phyloP scores from a whole-genome alignment of 2,113 vertebrate genomes.

The Scopus umbretta region DNA sequence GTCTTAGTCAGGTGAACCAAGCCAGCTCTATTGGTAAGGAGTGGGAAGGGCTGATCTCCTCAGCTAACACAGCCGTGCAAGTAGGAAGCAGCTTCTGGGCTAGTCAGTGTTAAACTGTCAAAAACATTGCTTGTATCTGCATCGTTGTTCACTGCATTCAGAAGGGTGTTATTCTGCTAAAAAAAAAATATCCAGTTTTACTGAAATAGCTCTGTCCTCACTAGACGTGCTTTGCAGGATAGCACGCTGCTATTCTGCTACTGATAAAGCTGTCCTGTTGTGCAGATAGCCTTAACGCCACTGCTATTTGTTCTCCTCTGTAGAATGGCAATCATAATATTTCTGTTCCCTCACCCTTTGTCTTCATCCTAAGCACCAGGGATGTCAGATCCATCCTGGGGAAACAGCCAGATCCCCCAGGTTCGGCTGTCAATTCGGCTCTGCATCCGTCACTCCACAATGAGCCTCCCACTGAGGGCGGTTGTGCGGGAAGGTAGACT shows the following conservation, averaged over 20 bases:
- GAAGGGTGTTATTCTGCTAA: not conserved
- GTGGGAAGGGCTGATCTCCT: not conserved
- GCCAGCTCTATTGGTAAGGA: not conserved
- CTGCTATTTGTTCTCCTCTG: not conserved
- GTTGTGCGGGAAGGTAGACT: not conserved
- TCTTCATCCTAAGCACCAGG: not conserved
- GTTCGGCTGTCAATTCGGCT: slow-evolving; percentile 13
- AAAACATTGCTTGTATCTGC: not conserved
- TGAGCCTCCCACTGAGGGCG: not conserved
- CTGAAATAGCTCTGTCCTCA: not conserved
- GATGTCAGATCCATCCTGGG: not conserved
- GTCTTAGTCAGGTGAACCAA: not conserved
- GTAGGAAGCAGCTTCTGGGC: not conserved
- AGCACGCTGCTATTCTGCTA: not conserved
- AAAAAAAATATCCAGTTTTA: not conserved
- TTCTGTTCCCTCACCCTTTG: not conserved
- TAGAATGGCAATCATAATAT: not conserved
- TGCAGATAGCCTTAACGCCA: not conserved
- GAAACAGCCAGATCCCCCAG: not conserved
- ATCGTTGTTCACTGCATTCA: not conserved
- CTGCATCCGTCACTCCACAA: not conserved
- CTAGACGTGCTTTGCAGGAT: not conserved
- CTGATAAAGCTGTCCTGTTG: not conserved
- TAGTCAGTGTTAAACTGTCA: not conserved
- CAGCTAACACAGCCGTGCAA: not conserved